Base-by-base conservation (phyloP, 2,888 invertebrate genomes). In the Tenthredo mesomela region DNA sequence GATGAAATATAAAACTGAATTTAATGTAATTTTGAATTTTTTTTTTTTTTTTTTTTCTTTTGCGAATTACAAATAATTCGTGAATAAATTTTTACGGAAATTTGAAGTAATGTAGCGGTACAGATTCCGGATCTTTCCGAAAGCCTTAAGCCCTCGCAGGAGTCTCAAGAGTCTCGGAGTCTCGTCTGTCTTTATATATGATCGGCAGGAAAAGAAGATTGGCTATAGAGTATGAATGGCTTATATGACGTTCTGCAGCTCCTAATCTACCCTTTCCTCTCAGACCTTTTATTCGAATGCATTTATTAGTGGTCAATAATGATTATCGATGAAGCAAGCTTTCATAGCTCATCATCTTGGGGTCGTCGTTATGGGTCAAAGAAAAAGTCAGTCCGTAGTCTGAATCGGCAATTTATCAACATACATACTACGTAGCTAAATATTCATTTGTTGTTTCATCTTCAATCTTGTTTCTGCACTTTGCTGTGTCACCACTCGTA, bases 261-360 rank as follows among this genome's bases (percentile, higher is more conserved):
- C 37, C 78, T 80, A 80, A 80, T 80, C 80, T 80, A 61, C 80
- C 80, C 80, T 80, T 80, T 40, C 80, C 80, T 40, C 61, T 29
- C 54, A 0, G 3, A 21, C 12, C 25, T 61, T 21, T 25, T n/a
- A 40, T 21, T 50, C 77, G 33, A 18, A n/a, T 18, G 50, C 77
- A 33, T 67, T 67, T 33, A 67, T 67, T 67, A 3, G 29, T 50
- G 9, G 12, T 54, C 18, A 33, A 77, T 77, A 77, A 77, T 54
- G 54, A 29, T 29, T 18, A 50, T 54, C 25, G 50, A 29, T n/a
- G 9, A 29, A 29, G 6, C 12, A 29, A n/a, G 29, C 37, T 58
- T 6, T 2, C 61, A 61, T 61, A 9, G 5, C 58, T 61, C 78
- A 37, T 58, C 40, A 37, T 58, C 40, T 37, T 12, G 1, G 61